These are phyloP conservation scores for Calephelis perditalis DNA, from an alignment of 2,888 invertebrate species.

Conservation along the genomic window DNA sequence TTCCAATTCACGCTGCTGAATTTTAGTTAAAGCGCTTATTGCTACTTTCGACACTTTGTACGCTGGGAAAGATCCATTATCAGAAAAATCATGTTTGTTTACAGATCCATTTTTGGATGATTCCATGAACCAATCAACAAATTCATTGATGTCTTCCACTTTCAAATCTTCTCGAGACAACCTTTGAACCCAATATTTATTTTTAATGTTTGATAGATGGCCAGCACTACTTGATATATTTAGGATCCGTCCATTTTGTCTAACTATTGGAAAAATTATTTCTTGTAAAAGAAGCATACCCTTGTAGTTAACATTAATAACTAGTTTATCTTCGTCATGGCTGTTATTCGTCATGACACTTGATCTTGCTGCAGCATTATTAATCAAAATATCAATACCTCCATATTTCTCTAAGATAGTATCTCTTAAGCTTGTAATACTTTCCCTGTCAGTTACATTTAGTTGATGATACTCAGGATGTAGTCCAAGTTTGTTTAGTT, in stretches of 20 bases:
- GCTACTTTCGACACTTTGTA: conserved; percentile 86
- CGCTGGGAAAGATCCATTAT: conserved; percentile 57
- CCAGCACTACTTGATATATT: conserved; percentile 85
- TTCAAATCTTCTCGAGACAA: conserved; percentile 42
- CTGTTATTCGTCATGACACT: conserved; percentile 24
- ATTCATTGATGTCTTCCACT: conserved; percentile 34
- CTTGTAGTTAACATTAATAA: conserved; percentile 82
- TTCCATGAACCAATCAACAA: conserved; percentile 80
- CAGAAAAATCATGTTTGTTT: conserved; percentile 33
- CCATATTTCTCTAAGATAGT: conserved; percentile 78
- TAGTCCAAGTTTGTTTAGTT: conserved; percentile 36
- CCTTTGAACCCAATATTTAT: conserved; percentile 51
- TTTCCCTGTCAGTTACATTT: conserved; percentile 77
- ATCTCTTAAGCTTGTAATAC: conserved; percentile 80
- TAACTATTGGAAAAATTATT: conserved; percentile 81
- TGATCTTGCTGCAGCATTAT: conserved; percentile 79
- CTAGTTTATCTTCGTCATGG: conserved; percentile 73
- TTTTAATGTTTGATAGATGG: conserved; percentile 76
- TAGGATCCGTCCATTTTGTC: conserved; percentile 82
- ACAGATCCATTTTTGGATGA: conserved; percentile 20
- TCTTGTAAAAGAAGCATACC: conserved; percentile 79
- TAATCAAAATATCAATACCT: conserved; percentile 84
- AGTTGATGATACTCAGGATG: conserved; percentile 59
- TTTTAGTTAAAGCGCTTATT: conserved; percentile 80
- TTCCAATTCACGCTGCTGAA: conserved; percentile 80